Evolutionary conservation across 2,113 vertebrate genomes (phyloP).

Genomic region (Galemys pyrenaicus): DNA sequence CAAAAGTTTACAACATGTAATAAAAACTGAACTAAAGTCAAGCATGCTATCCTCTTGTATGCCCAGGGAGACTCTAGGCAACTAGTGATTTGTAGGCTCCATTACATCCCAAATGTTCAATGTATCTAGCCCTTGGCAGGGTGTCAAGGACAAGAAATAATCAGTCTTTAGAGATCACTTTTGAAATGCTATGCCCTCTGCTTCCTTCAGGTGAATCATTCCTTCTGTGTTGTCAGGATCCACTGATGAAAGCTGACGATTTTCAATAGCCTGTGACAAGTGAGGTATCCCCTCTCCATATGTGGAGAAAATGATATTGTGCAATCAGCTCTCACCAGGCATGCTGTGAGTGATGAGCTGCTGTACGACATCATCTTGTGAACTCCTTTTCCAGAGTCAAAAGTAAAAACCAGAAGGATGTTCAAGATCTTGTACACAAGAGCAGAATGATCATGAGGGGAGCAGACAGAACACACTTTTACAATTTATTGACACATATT

Average conservation of each 20-base stretch:
- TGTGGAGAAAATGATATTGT: slow-evolving; percentile 75
- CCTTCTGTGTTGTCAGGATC: slow-evolving; percentile 82
- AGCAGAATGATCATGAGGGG: slow-evolving; percentile 17
- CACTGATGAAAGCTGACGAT: slow-evolving; percentile 84
- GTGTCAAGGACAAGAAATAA: slow-evolving; percentile 86
- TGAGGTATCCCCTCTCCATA: slow-evolving; percentile 59
- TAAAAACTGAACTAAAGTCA: slow-evolving; percentile 83
- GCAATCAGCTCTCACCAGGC: slow-evolving; percentile 69
- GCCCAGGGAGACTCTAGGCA: slow-evolving; percentile 75
- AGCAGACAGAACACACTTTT: slow-evolving; percentile 44
- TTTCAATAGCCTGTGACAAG: slow-evolving; percentile 83
- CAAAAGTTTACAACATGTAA: slow-evolving; percentile 82
- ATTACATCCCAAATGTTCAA: slow-evolving; percentile 83
- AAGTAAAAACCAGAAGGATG: slow-evolving; percentile 42
- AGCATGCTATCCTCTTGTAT: slow-evolving; percentile 63
- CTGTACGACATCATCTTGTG: not conserved
- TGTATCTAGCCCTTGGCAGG: slow-evolving; percentile 84
- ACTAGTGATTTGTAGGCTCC: slow-evolving; percentile 85
- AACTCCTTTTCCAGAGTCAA: slow-evolving; percentile 55
- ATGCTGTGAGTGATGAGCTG: slow-evolving; percentile 63
- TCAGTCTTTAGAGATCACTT: slow-evolving; percentile 84
- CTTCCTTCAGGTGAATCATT: slow-evolving; percentile 85
- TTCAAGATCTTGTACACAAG: not conserved
- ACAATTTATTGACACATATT: slow-evolving; percentile 53
- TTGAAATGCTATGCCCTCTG: slow-evolving; percentile 77